Base-by-base conservation (phyloP, 37 sponge, comb jelly and placozoan genomes). In the Chondrilla cf. caribensis region DNA sequence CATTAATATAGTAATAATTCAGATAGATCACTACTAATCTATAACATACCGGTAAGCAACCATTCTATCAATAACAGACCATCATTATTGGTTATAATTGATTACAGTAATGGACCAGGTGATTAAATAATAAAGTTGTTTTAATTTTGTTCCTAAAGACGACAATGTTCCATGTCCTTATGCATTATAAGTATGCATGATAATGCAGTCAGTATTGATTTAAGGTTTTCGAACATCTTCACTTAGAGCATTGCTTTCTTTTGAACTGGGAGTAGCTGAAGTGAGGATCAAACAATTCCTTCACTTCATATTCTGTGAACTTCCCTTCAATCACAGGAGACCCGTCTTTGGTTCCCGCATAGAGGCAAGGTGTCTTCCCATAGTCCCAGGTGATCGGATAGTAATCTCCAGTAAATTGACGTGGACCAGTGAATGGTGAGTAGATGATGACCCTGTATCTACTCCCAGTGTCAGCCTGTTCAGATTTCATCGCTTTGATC, bases 341-440 rank as follows among this genome's bases (percentile, higher is more conserved):
- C 17, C 81, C 81, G 19, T 80, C 22, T 59, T 58, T 8, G 0
- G 7, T 59, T 24, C 81, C 81, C 37, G 81, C 81, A 59, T 80
- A 80, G 3, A 80, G 26, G 62, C 81, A 80, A 40, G 81, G 64
- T 19, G 14, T 32, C 39, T 59, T 6, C 38, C 32, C 24, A 9
- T 44, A 40, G 39, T 60, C 81, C 81, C 81, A 80, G 24, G 81
- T 80, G 15, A 40, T 38, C 7, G 81, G 81, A 6, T 80, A 60
- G 28, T 60, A 60, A 3, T 80, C 40, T 28, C 81, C 81, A 22
- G 24, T 60, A 38, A 80, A 62, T n/a, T 35, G 11, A 8, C 81
- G 81, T 28, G 29, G 29, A 2, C 41, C 41, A 39, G 54, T 37
- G 3, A 41, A n/a, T 38, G 81, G n/a, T 38, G 81, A 40, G 21